These are phyloP conservation scores for Alviniconcha marisindica DNA, from an alignment of 1,140 invertebrate genomes.

Conservation along the genomic window DNA sequence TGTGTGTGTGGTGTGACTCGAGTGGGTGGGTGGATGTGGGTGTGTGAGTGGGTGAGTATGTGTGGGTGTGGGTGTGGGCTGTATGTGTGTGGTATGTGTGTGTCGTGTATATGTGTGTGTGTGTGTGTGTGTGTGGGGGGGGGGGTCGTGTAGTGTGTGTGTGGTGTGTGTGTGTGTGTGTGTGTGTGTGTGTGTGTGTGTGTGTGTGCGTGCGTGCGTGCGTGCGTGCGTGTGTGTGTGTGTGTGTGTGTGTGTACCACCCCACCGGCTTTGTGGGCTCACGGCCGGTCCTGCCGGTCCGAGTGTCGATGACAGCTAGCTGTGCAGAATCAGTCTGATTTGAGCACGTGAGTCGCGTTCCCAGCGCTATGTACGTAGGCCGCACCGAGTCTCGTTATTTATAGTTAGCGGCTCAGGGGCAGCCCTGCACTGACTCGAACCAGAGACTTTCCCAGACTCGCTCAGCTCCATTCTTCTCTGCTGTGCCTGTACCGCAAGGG, in stretches of 20 bases:
- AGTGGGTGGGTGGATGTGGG: not conserved
- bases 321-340: not conserved
- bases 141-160: constrained; percentile 6
- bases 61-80: not conserved
- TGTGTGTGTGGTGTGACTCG: not conserved
- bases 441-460: no score
- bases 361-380: no score
- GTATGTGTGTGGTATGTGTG: not conserved
- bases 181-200: constrained; percentile 15
- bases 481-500: no score
- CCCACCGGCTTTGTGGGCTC: not conserved
- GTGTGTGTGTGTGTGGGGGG: not conserved
- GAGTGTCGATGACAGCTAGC: not conserved
- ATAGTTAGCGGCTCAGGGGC: no score
- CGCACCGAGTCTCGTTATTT: no score
- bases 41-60: not conserved
- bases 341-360: not conserved
- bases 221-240: not conserved
- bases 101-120: not conserved
- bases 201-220: constrained; percentile 6
- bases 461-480: no score
- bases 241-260: constrained; percentile 14
- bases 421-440: no score
- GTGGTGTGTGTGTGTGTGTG: constrained; percentile 8
- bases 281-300: not conserved